Base-by-base conservation (phyloP, 2,888 invertebrate genomes). In the Heliconius ethilla region DNA sequence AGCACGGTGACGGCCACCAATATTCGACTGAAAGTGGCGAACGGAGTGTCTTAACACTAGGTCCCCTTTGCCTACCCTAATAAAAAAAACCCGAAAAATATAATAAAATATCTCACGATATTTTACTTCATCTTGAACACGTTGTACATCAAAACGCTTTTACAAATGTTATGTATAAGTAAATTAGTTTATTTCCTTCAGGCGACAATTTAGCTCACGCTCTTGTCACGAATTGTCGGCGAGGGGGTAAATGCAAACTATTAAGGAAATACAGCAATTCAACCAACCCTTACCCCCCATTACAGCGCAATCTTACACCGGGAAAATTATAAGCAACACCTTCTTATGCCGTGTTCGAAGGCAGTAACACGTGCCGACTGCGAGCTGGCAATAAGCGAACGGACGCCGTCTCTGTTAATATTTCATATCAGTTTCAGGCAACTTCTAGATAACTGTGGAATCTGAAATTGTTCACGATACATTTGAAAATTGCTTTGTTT, bases 261-360 rank as follows among this genome's bases (percentile, higher is more conserved):
- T 94, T 94, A 94, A 91, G 94, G 94, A 94, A 94, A 94, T 94
- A 94, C 94, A 93, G 92, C 93, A 93, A 93, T 94, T 92, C 93
- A 88, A 89, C 85, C 90, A 90, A 89, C 91, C 91, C 93, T 93
- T 93, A 93, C 92, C 93, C 92, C 87, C 90, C 87, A 94, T 94
- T 93, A 94, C 89, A 82, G 91, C 89, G 92, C 92, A 94, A 94
- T 94, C 94, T 93, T 91, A 91, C 87, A 86, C 86, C 90, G 88
- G 89, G 88, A 83, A 94, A 94, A 93, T 94, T 94, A 94, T 93
- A 92, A 94, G 91, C 91, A 92, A 93, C 92, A 93, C 94, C 92
- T 93, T 87, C 91, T 89, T 85, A 86, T 94, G 88, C 83, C 94
- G 93, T 94, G 94, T 86, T 87, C 86, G 82, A 82, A 78, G 85